Evolutionary conservation across 2,888 invertebrate genomes (phyloP).

Genomic region (Alentia gelatinosa): DNA sequence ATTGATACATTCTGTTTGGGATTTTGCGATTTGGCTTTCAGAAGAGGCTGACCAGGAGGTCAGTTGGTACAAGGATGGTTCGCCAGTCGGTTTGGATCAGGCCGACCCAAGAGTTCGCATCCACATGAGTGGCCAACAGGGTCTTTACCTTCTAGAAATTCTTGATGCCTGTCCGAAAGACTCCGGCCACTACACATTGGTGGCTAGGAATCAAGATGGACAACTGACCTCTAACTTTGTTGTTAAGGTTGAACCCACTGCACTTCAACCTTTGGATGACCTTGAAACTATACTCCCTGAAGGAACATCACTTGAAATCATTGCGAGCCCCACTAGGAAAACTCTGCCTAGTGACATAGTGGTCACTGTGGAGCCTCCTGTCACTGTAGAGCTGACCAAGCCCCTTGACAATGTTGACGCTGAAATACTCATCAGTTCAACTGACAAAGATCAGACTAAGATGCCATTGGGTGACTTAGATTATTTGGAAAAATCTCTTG

Average conservation of each 20-base stretch:
- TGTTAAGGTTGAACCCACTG: neutral
- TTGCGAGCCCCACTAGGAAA: neutral
- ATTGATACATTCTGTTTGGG: neutral
- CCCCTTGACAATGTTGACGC: neutral
- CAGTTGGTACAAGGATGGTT: conserved; percentile 74
- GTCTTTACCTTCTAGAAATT: conserved; percentile 25
- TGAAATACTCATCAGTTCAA: neutral
- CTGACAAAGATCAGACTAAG: neutral
- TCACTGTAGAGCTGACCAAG: neutral
- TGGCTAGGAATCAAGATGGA: neutral
- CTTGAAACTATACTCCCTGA: conserved; percentile 10
- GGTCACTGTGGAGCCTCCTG: neutral
- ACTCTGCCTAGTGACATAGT: neutral
- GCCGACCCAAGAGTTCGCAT: conserved; percentile 35
- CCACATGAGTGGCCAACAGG: conserved; percentile 46
- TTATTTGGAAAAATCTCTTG: neutral
- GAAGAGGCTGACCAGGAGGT: conserved; percentile 69
- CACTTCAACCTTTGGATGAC: neutral
- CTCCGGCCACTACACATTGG: conserved; percentile 1
- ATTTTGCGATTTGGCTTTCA: neutral
- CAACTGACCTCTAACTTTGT: neutral
- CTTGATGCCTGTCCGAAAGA: neutral
- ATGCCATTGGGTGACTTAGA: neutral
- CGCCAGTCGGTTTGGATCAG: conserved; percentile 61
- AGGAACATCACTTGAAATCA: neutral